Base-by-base conservation (phyloP, 2,113 vertebrate genomes). In the Pitta sordida region DNA sequence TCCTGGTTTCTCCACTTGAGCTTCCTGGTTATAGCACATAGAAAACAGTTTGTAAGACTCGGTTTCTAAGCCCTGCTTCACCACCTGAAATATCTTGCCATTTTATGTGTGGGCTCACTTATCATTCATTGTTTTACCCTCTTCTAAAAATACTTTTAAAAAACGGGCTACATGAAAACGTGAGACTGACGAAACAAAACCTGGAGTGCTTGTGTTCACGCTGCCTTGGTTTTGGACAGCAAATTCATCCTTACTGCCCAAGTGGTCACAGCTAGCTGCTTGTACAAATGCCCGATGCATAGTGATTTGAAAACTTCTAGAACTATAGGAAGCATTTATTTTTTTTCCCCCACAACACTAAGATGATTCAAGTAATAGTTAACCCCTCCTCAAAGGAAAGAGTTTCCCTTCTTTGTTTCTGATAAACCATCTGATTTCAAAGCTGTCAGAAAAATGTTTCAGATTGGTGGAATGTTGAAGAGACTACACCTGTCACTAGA, bases 1-100 rank as follows among this genome's bases (percentile, higher is more conserved):
- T 60, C 5, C 59, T 95, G 19, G 96, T 94, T 59, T 97, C 97
- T 4, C 15, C 88, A 37, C 96, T 97, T 88, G 96, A 44, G 10
- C 91, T 88, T 60, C 97, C 96, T 67, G 86, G 81, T 91, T 64
- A 63, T 0, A 82, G 67, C 51, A 92, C 9, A 88, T 0, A 88
- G 46, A 81, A 91, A 86, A 73, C 0, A 85, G 51, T 69, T 85
- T 30, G 65, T 0, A 91, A 10, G 13, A 52, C 12, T 63, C 34
- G 2, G 5, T 32, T 68, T 64, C 29, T 65, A 90, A 64, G 29
- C 8, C 7, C 46, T 34, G 58, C 48, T 56, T 39, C 71, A 46
- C 16, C n/a, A 43, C 18, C 27, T 53, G 37, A 89, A 65, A 14
- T 36, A 80, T 64, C 44, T 70, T 81, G 15, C 8, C 9, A 49